Evolutionary conservation across 2,888 invertebrate species (phyloP), one percentile per base, ranked within the genome.

Genomic region (Dimorphilus gyrociliatus): DNA sequence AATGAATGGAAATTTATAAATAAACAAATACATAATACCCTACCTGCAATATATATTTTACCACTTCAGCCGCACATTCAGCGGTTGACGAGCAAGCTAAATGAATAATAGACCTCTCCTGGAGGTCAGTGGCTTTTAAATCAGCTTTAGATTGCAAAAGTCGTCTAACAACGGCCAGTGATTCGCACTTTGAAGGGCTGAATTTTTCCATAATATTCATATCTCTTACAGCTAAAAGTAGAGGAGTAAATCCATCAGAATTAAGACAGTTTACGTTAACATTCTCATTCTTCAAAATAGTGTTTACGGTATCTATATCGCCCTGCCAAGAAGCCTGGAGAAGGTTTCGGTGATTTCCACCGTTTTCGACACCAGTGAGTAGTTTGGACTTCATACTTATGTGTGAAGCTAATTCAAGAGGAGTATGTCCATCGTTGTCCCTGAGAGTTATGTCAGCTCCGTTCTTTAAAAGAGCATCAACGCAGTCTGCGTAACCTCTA

Each of bases 301-400:
- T 46, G 2, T 41, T 38, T 26, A 58, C 47, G 8, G 55, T 43
- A 23, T 41, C 43, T 19, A 48, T 32, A 30, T 55, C 52, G n/a
- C 56, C 57, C 37, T 56, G 54, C 59, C 59, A 59, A 7, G 55
- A 50, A 2, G 57, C 56, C 35, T 59, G 59, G 12, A 56, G 44
- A 4, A 59, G 41, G 3, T 52, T 39, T n/a, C 47, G 42, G 32
- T 55, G 52, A 3, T 51, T 43, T 19, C 50, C 53, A 3, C 41
- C 41, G 4, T 38, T 38, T 19, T 51, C 51, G 12, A 50, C 52
- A 8, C 51, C 48, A 30, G 55, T 53, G 25, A 59, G 42, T 18
- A 59, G 39, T 10, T 53, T 36, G 8, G 47, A 47, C 19, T 47
- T 46, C 8, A 57, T 49, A 23, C 46, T 40, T n/a, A n/a, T n/a